These are phyloP conservation scores for Zaprionus vittiger DNA, from an alignment of 1,140 invertebrate species.

Conservation along the genomic window DNA sequence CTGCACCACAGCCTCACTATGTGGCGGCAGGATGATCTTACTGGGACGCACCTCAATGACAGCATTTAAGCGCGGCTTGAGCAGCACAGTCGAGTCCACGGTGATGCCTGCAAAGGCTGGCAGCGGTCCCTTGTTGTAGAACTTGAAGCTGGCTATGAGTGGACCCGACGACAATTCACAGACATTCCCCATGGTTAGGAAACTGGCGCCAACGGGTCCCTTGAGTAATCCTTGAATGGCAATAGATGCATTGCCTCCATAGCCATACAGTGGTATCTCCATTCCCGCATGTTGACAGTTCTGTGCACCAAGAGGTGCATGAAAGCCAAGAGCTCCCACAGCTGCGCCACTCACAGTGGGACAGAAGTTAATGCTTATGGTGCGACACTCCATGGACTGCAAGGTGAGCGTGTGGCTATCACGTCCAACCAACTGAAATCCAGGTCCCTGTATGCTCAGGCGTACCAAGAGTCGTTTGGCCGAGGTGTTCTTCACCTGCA, in stretches of 20 bases:
- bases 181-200: slow-evolving; percentile 75
- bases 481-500: slow-evolving; percentile 80
- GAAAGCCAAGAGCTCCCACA: slow-evolving; percentile 69
- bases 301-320: slow-evolving; percentile 57
- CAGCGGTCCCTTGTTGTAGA: slow-evolving; percentile 79
- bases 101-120: slow-evolving; percentile 71
- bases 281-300: slow-evolving; percentile 51
- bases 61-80: slow-evolving; percentile 68
- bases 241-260: slow-evolving; percentile 75
- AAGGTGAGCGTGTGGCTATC: slow-evolving; percentile 62
- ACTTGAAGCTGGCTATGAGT: slow-evolving; percentile 62
- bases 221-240: slow-evolving; percentile 65
- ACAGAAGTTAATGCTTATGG: slow-evolving; percentile 75
- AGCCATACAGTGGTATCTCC: slow-evolving; percentile 69
- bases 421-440: slow-evolving; percentile 70
- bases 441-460: slow-evolving; percentile 74
- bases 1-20: slow-evolving; percentile 52
- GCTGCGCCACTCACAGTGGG: slow-evolving; percentile 78
- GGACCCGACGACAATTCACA: slow-evolving; percentile 64
- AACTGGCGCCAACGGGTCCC: slow-evolving; percentile 75
- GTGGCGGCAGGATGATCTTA: slow-evolving; percentile 62
- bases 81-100: slow-evolving; percentile 71
- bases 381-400: slow-evolving; percentile 78
- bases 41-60: slow-evolving; percentile 71
- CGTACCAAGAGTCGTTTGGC: slow-evolving; percentile 72